Evolutionary conservation across 1,140 invertebrate species (phyloP), one percentile per base, ranked within the genome.

Genomic region (Nasonia longicornis): DNA sequence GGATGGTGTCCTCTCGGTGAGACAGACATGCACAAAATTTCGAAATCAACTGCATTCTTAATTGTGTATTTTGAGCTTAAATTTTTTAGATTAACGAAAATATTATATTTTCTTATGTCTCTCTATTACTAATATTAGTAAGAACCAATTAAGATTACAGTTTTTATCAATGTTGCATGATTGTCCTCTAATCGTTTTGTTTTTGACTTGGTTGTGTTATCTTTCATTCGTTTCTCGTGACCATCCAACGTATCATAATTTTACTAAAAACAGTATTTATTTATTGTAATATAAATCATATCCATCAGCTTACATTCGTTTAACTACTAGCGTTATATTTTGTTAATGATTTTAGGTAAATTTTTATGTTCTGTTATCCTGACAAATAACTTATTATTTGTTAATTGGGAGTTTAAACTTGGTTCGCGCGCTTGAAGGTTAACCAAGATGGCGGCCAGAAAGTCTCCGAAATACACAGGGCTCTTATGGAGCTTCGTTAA

Each of bases 1-100:
- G 94, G 94, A 92, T 95, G 95, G 93, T 96, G 95, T 92, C 95
- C 95, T 88, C 92, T 94, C 91, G 94, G 94, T 94, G 94, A 95
- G 93, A 88, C 86, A 86, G 85, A 91, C 86, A 88, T 87, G 87
- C 86, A 86, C 88, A 87, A 86, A 58, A 29, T 67, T 29, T 31
- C 29, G 10, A 29, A 29, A 67, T 12, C 7, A 67, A 67, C 52
- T 67, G 22, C 29, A 67, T 67, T 67, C 64, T 67, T 67, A 11
- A 67, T 67, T 67, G 52, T 58, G 16, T 7, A 58, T 58, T 58
- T 48, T 16, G 16, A 58, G 16, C 20, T 48, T 16, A 48, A 26
- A 2, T 26, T 26, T 26, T 26, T 26, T 26, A 26, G 26, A 26
- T 26, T 26, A 26, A 26, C 26, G 26, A 0, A 26, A 26, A 26